These are phyloP conservation scores for Thyatira batis DNA, from an alignment of 2,888 invertebrate genomes.

Conservation along the genomic window DNA sequence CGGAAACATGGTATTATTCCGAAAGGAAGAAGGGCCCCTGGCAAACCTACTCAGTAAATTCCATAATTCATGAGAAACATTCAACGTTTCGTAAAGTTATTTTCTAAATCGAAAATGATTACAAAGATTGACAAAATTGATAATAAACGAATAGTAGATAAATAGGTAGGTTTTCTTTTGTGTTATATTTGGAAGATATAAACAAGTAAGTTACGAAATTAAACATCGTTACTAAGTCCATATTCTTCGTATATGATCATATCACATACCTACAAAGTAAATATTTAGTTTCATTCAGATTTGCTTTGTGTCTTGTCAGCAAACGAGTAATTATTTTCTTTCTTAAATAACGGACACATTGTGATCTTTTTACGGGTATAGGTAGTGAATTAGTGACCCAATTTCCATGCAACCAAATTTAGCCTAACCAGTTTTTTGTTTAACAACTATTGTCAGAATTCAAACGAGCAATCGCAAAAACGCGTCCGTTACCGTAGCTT, in stretches of 20 bases:
- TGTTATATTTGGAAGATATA: not conserved
- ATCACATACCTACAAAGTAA: not conserved
- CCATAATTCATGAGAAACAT: constrained; percentile 53
- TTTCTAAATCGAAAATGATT: constrained; percentile 6
- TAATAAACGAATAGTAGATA: not conserved
- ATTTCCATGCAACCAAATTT: constrained; percentile 48
- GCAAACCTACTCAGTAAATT: constrained; percentile 31
- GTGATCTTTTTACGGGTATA: constrained; percentile 33
- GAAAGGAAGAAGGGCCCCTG: constrained; percentile 62
- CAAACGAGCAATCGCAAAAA: constrained; percentile 58
- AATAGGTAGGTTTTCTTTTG: not conserved
- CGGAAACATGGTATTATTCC: constrained; percentile 70
- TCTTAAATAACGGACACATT: constrained; percentile 33
- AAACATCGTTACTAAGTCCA: not conserved
- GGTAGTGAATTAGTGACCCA: constrained; percentile 48
- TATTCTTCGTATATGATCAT: not conserved
- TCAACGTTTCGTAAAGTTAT: constrained; percentile 26
- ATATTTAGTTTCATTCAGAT: not conserved
- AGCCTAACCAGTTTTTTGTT: constrained; percentile 54
- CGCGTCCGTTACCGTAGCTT: constrained; percentile 53
- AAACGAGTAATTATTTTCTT: constrained; percentile 36
- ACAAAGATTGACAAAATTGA: not conserved
- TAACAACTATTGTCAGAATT: constrained; percentile 46
- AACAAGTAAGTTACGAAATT: not conserved
- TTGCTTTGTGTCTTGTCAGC: constrained; percentile 23